Evolutionary conservation across 2,113 vertebrate genomes (phyloP).

Genomic region (Muntiacus reevesi): DNA sequence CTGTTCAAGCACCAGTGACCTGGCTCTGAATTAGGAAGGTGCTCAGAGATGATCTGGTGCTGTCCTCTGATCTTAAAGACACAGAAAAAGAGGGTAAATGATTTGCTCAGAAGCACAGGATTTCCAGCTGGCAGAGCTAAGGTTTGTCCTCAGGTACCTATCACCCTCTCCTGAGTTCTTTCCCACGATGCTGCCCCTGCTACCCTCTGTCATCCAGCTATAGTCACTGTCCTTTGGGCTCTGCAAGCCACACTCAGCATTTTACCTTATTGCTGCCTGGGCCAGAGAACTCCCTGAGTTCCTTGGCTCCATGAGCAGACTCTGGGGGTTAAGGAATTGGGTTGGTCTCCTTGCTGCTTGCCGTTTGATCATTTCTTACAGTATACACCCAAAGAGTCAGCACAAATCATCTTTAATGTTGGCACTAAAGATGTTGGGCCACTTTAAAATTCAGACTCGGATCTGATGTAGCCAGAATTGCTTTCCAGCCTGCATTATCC

Average conservation of each 20-base stretch:
- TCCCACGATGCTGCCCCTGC: too few relatives aligned
- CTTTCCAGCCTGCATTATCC: background rate
- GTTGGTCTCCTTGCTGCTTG: background rate
- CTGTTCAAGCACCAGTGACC: background rate
- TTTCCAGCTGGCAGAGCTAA: background rate
- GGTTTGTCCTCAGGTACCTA: background rate
- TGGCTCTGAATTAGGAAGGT: background rate
- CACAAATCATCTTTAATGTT: background rate
- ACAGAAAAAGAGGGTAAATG: background rate
- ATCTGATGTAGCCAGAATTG: background rate
- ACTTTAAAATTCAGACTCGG: conserved; percentile 30
- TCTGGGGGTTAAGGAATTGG: background rate
- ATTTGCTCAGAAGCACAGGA: background rate
- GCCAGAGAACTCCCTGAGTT: background rate
- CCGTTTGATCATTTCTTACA: background rate
- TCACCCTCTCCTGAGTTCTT: background rate
- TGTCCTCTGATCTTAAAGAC: background rate
- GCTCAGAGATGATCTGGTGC: background rate
- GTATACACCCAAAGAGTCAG: background rate
- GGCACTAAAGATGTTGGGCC: background rate
- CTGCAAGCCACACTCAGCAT: background rate
- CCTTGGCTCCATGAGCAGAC: background rate
- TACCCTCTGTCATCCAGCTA: background rate
- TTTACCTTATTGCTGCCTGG: background rate
- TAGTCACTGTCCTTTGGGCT: background rate